Percentiles rank a stretch among this genome's conserved stretches.
phyloP scores from a whole-genome alignment of 2,113 vertebrate species.

The Pachyramphus minor region DNA sequence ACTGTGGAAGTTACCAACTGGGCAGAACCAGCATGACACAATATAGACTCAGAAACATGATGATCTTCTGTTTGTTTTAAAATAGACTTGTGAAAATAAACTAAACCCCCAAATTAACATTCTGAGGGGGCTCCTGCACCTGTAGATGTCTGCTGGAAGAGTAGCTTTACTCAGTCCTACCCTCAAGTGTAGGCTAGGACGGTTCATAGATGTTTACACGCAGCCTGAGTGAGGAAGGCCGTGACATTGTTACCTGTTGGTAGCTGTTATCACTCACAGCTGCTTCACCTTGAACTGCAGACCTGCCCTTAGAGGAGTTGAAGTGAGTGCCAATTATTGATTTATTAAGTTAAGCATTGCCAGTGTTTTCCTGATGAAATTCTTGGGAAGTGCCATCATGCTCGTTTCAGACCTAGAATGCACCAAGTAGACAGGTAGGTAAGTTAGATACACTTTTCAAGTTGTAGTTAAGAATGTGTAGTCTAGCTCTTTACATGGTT shows the following conservation, averaged over 20 bases:
- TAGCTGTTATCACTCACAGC: not conserved
- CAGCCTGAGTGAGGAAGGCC: not conserved
- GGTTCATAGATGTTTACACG: not conserved
- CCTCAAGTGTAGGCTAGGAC: not conserved
- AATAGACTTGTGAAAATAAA: not conserved
- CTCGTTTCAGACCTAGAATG: not conserved
- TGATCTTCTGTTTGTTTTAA: not conserved
- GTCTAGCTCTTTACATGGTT: not conserved
- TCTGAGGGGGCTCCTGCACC: not conserved
- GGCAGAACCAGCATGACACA: rapidly evolving
- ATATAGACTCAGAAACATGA: rapidly evolving
- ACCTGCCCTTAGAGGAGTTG: not conserved
- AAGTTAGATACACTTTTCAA: not conserved
- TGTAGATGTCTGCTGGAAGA: not conserved
- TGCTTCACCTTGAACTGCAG: not conserved
- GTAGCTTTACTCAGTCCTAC: rapidly evolving
- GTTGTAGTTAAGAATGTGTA: not conserved
- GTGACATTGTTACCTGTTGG: not conserved
- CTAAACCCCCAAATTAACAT: not conserved
- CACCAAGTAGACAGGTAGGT: not conserved
- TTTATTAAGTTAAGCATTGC: not conserved
- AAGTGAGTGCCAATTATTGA: not conserved
- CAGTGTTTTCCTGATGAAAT: not conserved
- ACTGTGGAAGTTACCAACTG: not conserved
- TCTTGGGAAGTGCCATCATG: not conserved